Percentiles rank a stretch among this genome's conserved stretches.
Evolutionary conservation across 2,888 invertebrate species (phyloP).

Genomic region (Callyntrura guangdongensis): DNA sequence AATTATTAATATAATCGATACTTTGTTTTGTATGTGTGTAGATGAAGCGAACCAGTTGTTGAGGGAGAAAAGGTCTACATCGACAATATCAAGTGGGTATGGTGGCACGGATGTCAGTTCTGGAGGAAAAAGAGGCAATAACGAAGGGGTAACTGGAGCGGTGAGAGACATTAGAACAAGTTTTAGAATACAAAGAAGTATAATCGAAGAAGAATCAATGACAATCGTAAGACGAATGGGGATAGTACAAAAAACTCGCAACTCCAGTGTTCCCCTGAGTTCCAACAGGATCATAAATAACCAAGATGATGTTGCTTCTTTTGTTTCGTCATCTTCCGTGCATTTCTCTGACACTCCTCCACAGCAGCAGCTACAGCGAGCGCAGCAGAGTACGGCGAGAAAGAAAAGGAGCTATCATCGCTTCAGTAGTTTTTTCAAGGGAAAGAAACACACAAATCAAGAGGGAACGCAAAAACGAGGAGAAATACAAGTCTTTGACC

Average conservation of each 20-base stretch:
- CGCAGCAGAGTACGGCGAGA: background rate
- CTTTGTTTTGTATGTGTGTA: conserved; percentile 6
- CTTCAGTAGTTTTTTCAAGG: conserved; percentile 66
- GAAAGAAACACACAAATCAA: conserved; percentile 72
- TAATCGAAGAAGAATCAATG: conserved; percentile 40
- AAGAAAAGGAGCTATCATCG: conserved; percentile 24
- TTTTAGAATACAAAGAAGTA: conserved; percentile 38
- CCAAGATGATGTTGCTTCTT: conserved; percentile 65
- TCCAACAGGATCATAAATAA: conserved; percentile 74
- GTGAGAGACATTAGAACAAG: background rate
- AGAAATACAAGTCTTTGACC: conserved; percentile 66
- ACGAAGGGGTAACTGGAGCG: conserved; percentile 38
- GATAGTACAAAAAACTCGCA: conserved; percentile 54
- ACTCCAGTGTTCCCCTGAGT: conserved; percentile 56
- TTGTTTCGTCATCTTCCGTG: conserved; percentile 18
- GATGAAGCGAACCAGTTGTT: conserved; percentile 57
- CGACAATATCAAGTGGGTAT: conserved; percentile 55
- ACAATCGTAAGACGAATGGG: conserved; percentile 31
- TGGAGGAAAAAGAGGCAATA: background rate
- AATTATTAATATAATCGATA: too few relatives aligned
- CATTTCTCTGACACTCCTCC: conserved; percentile 25
- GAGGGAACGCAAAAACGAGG: conserved; percentile 15
- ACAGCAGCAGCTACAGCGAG: background rate
- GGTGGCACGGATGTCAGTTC: background rate
- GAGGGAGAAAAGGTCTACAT: conserved; percentile 63